A percentile compares a stretch with the other conserved stretches of the same genome.
These are phyloP conservation scores for Piscicola geometra DNA, from an alignment of 2,888 invertebrate species.

Conservation along the genomic window DNA sequence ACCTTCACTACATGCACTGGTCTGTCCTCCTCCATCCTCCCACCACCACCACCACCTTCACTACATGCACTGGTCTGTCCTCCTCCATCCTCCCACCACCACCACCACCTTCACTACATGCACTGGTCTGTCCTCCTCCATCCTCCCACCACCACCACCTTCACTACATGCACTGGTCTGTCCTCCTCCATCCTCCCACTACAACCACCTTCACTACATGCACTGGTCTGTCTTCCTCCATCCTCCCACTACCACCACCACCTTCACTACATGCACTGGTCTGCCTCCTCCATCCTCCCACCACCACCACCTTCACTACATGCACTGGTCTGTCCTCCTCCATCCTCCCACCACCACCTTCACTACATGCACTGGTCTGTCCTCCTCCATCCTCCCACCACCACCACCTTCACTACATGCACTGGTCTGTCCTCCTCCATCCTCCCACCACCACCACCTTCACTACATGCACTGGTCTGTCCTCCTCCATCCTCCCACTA, in stretches of 20 bases:
- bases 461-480: background rate
- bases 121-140: constrained; percentile 1
- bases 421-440: background rate
- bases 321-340: background rate
- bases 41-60: background rate
- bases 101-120: background rate
- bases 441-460: background rate
- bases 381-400: background rate
- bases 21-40: background rate
- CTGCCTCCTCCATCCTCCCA: constrained; percentile 55
- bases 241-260: constrained; percentile 10
- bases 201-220: background rate
- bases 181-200: too few species aligned
- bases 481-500: background rate
- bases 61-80: background rate
- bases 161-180: background rate
- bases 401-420: background rate
- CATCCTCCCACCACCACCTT: background rate
- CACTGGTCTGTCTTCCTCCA: background rate
- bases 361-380: background rate
- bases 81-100: constrained; percentile 1
- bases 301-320: background rate
- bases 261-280: constrained; percentile 71
- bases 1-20: background rate
- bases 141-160: background rate